phyloP scores from a whole-genome alignment of 2,113 vertebrate species.

The Telmatochromis sp. region DNA sequence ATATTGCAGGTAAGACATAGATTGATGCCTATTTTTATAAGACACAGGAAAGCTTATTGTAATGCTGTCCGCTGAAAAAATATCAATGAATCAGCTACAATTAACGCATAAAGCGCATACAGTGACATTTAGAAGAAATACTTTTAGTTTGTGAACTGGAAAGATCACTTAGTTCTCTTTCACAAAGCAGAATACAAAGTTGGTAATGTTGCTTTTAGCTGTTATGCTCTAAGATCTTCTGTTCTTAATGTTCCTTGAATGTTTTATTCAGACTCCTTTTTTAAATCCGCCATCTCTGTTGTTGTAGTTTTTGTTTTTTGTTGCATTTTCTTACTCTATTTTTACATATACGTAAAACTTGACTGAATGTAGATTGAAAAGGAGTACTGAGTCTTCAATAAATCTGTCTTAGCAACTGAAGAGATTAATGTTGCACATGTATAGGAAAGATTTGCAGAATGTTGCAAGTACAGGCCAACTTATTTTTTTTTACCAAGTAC shows the following conservation, averaged over 20 bases:
- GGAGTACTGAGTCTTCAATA: not conserved
- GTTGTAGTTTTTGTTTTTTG: not conserved
- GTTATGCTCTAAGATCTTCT: not conserved
- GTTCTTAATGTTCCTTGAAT: not conserved
- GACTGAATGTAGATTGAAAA: not conserved
- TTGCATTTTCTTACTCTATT: not conserved
- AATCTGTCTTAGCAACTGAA: not conserved
- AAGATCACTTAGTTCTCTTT: not conserved
- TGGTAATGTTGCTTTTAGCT: not conserved
- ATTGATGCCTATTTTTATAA: not conserved
- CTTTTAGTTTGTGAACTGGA: not conserved
- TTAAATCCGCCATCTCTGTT: not conserved
- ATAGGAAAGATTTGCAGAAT: not conserved
- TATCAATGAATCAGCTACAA: not conserved
- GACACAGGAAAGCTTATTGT: not conserved
- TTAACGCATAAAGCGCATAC: not conserved
- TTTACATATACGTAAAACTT: not conserved
- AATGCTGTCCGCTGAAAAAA: not conserved
- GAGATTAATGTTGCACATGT: not conserved
- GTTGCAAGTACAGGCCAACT: not conserved
- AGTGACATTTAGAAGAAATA: not conserved
- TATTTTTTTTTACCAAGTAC: not conserved
- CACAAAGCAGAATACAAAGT: not conserved
- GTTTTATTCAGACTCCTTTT: not conserved
- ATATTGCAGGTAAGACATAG: not conserved